Percentiles rank a stretch among this genome's conserved stretches.
Evolutionary conservation across 2,113 vertebrate species (phyloP).

Genomic region (Nansenia antarctica): DNA sequence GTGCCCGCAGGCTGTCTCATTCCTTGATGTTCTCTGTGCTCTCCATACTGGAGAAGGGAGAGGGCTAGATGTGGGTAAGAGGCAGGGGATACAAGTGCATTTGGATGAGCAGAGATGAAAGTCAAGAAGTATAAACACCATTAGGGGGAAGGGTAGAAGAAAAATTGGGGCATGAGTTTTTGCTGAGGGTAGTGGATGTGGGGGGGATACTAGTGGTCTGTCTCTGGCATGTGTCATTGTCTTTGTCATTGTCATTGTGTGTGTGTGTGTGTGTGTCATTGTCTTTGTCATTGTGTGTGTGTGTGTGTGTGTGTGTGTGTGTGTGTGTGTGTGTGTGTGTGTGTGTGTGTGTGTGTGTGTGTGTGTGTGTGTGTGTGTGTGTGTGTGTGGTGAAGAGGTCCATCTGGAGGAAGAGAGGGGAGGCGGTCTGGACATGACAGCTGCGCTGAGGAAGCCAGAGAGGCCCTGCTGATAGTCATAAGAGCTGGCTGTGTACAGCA

Average conservation of each 20-base stretch:
- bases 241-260: background rate
- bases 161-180: background rate
- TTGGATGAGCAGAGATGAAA: background rate
- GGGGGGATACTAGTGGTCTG: constrained; percentile 46
- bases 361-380: constrained; percentile 14
- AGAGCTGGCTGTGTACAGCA: constrained; percentile 12
- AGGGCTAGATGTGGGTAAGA: too few species aligned
- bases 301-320: too few species aligned
- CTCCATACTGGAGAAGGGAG: background rate
- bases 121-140: background rate
- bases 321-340: too few species aligned
- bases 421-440: constrained; percentile 70
- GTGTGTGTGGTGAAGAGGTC: constrained; percentile 35
- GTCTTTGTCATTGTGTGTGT: too few species aligned
- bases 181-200: too few species aligned
- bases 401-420: constrained; percentile 32
- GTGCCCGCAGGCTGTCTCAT: background rate
- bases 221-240: constrained; percentile 68
- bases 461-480: constrained; percentile 6
- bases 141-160: background rate
- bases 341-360: too few species aligned
- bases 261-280: constrained; percentile 32
- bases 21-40: background rate
- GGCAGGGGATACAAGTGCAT: background rate
- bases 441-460: constrained; percentile 9